Conservation (phyloP, 1,140 invertebrate species). For the Euglossa dilemma region DNA sequence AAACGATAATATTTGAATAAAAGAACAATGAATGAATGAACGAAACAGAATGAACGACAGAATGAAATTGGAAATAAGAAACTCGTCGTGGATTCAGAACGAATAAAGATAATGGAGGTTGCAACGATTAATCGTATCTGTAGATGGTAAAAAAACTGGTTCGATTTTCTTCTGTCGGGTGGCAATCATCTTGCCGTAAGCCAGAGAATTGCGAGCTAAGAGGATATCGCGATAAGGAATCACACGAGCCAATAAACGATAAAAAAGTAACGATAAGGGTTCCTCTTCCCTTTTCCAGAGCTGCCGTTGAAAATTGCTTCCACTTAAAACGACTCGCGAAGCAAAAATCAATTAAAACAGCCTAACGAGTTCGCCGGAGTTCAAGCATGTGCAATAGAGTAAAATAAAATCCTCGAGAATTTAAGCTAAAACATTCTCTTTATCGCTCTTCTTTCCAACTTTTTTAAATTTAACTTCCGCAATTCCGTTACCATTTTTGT, state of each 20-base stretch:
- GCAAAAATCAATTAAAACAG: constrained; percentile 4
- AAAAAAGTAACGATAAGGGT: background rate
- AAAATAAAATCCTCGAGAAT: background rate
- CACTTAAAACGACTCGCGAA: background rate
- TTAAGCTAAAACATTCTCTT: background rate
- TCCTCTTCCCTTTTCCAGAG: background rate
- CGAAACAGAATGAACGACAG: no score
- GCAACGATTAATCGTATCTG: background rate
- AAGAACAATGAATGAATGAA: no score
- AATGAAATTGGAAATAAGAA: no score
- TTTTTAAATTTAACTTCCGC: background rate
- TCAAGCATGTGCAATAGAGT: background rate
- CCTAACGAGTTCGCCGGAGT: background rate
- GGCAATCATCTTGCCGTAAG: background rate
- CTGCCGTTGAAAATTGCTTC: background rate
- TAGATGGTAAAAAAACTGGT: background rate
- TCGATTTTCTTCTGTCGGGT: constrained; percentile 2
- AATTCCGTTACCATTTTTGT: background rate
- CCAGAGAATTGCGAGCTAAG: constrained; percentile 4
- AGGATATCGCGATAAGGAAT: constrained; percentile 24
- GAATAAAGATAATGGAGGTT: no score
- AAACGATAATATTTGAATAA: no score
- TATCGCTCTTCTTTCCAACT: background rate
- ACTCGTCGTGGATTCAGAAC: background rate
- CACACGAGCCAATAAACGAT: constrained; percentile 15